Base-by-base conservation (phyloP, 2,888 invertebrate genomes). In the Nezara viridula region DNA sequence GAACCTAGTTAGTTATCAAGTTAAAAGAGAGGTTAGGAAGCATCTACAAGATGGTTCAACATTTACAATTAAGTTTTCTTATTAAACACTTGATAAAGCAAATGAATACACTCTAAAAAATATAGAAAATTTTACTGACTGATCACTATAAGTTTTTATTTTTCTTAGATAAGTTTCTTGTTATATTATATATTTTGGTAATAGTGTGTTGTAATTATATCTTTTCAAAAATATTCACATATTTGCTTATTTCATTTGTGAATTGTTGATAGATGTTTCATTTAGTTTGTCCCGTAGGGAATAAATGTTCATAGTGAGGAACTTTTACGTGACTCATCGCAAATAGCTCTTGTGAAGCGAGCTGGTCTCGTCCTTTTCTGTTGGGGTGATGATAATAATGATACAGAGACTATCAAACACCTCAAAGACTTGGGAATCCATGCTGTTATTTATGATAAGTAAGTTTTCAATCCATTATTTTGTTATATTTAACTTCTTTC, bases 311-410 rank as follows among this genome's bases (percentile, higher is more conserved):
- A 98, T 92, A 97, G 98, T 0, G 98, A 98, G 93, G 98, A 98
- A 92, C 94, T 98, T 91, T 94, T 98, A 86, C 94, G 96, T 90
- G 98, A 98, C 93, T 95, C 97, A 14, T 94, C 95, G 47, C 96
- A 97, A 94, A 96, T 98, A 21, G 95, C 96, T 92, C 93, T 96
- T 91, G 97, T 96, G 4, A 96, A 96, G 91, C 95, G 96, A 91
- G 95, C 96, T 27, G 97, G 97, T 21, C 94, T 99, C 89, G 96
- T 98, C 10, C 95, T 98, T 90, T 99, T 99, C 93, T 98, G 98
- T 92, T 99, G 99, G 99, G 99, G 99, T 47, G 98, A 98, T 92
- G 98, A 98, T 92, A 98, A 98, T 92, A 98, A 98, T 92, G 96
- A 97, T 93, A 96, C 96, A 91, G 95, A 95, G 77, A 97, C 96